A percentile compares a stretch with the other conserved stretches of the same genome.
These are phyloP conservation scores for Microplitis mediator DNA, from an alignment of 1,140 invertebrate species.

Conservation along the genomic window DNA sequence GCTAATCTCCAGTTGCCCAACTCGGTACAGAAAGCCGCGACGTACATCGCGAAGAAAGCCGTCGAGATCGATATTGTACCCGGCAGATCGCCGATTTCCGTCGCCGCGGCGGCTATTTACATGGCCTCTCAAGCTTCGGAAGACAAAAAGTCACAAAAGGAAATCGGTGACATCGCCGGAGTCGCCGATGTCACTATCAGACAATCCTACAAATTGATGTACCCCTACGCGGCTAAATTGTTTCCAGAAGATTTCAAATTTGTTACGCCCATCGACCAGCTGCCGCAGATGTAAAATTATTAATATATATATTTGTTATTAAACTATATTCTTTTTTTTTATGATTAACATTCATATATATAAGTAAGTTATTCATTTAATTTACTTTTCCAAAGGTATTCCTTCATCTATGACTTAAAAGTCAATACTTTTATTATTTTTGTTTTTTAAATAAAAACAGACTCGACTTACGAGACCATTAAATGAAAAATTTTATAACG, in stretches of 20 bases:
- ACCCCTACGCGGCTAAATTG: conserved; percentile 86
- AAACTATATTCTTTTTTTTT: too few species aligned
- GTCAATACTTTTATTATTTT: too few species aligned
- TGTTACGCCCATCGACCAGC: conserved; percentile 89
- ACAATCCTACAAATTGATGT: conserved; percentile 98
- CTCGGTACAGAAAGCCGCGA: conserved; percentile 93
- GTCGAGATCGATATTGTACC: conserved; percentile 97
- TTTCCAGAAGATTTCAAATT: conserved; percentile 98
- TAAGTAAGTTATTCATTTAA: not conserved
- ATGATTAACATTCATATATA: too few species aligned
- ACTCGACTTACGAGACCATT: too few species aligned
- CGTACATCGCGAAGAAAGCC: conserved; percentile 94
- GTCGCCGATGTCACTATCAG: conserved; percentile 98
- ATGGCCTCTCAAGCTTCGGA: conserved; percentile 98
- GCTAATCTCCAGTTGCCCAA: conserved; percentile 86
- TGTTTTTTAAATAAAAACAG: too few species aligned
- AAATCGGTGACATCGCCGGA: conserved; percentile 98
- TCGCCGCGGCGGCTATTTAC: conserved; percentile 98
- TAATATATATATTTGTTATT: not conserved
- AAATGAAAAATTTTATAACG: too few species aligned
- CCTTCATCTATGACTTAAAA: not conserved
- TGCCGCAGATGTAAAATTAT: conserved; percentile 80
- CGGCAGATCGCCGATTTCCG: conserved; percentile 98
- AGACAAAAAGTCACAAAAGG: conserved; percentile 93
- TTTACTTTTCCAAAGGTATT: not conserved